Evolutionary conservation across 2,888 invertebrate species (phyloP), one percentile per base, ranked within the genome.

Genomic region (Nomada goodeniana): DNA sequence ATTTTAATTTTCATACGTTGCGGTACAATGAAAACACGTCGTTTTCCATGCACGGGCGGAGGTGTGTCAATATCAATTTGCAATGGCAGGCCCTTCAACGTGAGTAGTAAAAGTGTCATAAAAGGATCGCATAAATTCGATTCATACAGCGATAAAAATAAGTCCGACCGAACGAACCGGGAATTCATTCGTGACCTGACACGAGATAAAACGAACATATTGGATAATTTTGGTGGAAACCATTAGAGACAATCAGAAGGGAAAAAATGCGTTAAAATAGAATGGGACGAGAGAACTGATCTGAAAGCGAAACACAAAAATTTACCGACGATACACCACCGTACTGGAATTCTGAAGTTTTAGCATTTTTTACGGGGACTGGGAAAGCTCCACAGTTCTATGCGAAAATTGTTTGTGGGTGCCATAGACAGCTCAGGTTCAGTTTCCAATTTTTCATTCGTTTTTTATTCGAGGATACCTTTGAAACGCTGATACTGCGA

Each of bases 31-130:
- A 64, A 73, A 73, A 44, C 13, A n/a, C 42, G 13, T 67, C 36
- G n/a, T 53, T 55, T 55, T 20, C 65, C 59, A 52, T 57, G 52
- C 23, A 29, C 36, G 20, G 15, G 15, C 13, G 2, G 15, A 23
- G 0, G 3, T 20, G 47, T 70, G 67, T 50, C 70, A 50, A 67
- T 82, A 71, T 82, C 80, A 75, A 75, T 82, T 80, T 67, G 65
- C 70, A 77, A 60, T 18, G 67, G 60, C n/a, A 61, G 67, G 80
- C 70, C 75, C 75, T 75, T 57, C 50, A 67, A 53, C 52, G 61
- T 47, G 63, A 44, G 68, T 59, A 52, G 61, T 71, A 71, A 75
- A 75, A 64, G 9, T 18, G 59, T 15, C 68, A 50, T 80, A 72
- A 80, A 76, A 71, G 42, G 67, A 57, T 57, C 82, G 57, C 26